phyloP scores from a whole-genome alignment of 2,113 vertebrate genomes.

The Phasianus colchicus region DNA sequence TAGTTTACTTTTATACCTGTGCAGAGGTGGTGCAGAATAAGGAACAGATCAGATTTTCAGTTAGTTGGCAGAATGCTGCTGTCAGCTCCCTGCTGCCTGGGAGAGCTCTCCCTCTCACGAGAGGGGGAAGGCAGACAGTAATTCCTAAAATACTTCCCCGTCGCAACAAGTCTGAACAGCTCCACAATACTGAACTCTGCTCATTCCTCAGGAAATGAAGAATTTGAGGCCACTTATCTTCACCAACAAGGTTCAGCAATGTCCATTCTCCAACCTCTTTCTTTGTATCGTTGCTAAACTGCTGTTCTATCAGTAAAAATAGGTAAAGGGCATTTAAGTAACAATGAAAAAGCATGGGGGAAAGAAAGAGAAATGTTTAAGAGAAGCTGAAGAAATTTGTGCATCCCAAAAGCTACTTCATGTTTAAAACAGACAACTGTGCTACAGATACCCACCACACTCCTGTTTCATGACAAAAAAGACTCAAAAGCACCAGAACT shows the following conservation, averaged over 20 bases:
- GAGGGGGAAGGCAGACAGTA: not conserved
- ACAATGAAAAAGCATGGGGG: not conserved
- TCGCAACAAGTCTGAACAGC: not conserved
- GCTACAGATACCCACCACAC: not conserved
- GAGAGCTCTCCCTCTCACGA: not conserved
- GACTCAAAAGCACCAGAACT: not conserved
- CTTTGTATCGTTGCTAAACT: not conserved
- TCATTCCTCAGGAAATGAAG: not conserved
- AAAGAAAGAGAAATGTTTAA: not conserved
- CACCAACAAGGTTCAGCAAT: not conserved
- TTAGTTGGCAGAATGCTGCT: not conserved
- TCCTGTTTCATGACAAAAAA: not conserved
- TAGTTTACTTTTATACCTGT: not conserved
- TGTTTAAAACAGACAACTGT: not conserved
- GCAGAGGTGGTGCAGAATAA: not conserved
- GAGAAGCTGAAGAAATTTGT: not conserved
- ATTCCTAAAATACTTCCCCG: slow-evolving; percentile 33
- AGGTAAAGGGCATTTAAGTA: not conserved
- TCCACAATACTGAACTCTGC: not conserved
- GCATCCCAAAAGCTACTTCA: not conserved
- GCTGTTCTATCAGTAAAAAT: not conserved
- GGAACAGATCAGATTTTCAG: not conserved
- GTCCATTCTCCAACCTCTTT: not conserved
- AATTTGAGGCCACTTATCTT: not conserved
- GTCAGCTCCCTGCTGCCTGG: not conserved